Base-by-base conservation (phyloP, 2,113 vertebrate genomes). In the Chaenocephalus aceratus region DNA sequence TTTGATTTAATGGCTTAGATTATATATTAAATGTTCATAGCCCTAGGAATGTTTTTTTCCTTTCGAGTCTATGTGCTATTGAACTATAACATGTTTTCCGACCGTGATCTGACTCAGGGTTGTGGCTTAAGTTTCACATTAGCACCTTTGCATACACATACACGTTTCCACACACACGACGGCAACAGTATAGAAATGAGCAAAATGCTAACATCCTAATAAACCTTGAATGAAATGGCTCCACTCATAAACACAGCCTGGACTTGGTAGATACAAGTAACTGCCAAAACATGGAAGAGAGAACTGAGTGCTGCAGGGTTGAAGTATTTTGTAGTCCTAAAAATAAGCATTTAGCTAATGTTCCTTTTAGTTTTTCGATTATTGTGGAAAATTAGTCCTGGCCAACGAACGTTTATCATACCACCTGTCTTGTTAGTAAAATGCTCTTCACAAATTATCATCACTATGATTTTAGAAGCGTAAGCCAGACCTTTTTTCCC, bases 51-150 rank as follows among this genome's bases (percentile, higher is more conserved):
- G 69, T 88, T 41, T 61, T 6, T 68, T 68, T 60, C 46, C 63
- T 52, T 72, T 48, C 51, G 62, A 59, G 46, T 85, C 15, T 58
- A 23, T 82, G 70, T 63, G 77, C 71, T 85, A 71, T 86, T 76
- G 49, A 86, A 59, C 72, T 91, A 88, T 73, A 90, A 88, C 90
- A 89, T 84, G 6, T 30, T 30, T 80, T 86, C 81, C 65, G 54
- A 88, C 78, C 72, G 60, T 69, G 73, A 89, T 79, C 65, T 52
- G 53, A 84, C 81, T 72, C 64, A 77, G 67, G 82, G 13, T 83
- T 86, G 76, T 82, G 80, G 74, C 79, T 86, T 60, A 72, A 80
- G 53, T 77, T 87, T 82, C 87, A 90, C 91, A 86, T 83, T 92
- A 89, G 79, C 86, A 87, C 87, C 84, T 86, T 84, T 54, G 65